Percentiles rank a stretch among this genome's conserved stretches.
Evolutionary conservation across 1,140 invertebrate genomes (phyloP).

Genomic region (Caenorhabditis tropicalis): DNA sequence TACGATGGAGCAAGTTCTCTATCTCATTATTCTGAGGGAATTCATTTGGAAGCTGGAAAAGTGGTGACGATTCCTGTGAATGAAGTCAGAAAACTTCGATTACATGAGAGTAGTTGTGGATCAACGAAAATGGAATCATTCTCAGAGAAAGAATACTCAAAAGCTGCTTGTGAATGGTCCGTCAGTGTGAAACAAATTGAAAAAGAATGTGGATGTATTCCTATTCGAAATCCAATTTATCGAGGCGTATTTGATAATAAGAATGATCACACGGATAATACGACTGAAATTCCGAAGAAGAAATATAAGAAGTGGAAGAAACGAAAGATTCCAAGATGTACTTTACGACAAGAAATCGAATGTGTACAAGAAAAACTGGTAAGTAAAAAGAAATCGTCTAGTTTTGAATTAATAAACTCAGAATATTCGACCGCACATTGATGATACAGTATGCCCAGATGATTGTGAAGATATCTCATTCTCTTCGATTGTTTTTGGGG

Average conservation of each 20-base stretch:
- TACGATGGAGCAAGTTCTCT: constrained; percentile 52
- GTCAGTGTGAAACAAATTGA: constrained; percentile 51
- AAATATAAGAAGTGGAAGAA: constrained; percentile 18
- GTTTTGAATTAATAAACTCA: background rate
- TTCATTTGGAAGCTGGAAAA: constrained; percentile 62
- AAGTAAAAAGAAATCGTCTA: background rate
- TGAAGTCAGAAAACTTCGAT: constrained; percentile 57
- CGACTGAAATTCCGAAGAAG: constrained; percentile 18
- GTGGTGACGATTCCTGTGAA: constrained; percentile 62
- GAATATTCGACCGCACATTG: background rate
- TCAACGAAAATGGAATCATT: constrained; percentile 41
- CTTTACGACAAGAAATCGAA: constrained; percentile 50
- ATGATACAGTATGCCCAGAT: constrained; percentile 26
- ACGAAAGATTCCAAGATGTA: constrained; percentile 51
- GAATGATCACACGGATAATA: background rate
- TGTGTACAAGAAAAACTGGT: constrained; percentile 55
- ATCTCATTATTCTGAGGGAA: constrained; percentile 54
- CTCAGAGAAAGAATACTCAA: constrained; percentile 54
- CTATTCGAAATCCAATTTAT: constrained; percentile 53
- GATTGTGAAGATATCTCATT: constrained; percentile 59
- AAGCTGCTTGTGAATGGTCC: constrained; percentile 57
- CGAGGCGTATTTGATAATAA: constrained; percentile 40
- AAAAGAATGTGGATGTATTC: constrained; percentile 53
- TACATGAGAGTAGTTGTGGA: constrained; percentile 57
- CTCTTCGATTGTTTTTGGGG: constrained; percentile 61